These are phyloP conservation scores for Strigops habroptila DNA, from an alignment of 2,113 vertebrate genomes.

Conservation along the genomic window DNA sequence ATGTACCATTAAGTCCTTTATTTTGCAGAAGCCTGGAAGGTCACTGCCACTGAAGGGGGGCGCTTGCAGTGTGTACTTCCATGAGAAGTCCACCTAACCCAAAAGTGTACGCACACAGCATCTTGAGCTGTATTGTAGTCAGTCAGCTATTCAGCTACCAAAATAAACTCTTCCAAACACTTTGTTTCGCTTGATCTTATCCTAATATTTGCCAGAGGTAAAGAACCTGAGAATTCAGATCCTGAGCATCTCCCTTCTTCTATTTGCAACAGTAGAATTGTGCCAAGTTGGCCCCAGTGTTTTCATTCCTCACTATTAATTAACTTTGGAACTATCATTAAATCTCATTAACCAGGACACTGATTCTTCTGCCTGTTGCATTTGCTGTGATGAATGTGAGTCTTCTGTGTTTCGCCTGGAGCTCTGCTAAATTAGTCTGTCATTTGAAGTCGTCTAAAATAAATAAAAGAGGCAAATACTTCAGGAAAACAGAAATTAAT, in stretches of 20 bases:
- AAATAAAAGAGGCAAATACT: neutral
- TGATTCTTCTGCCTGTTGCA: neutral
- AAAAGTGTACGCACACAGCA: neutral
- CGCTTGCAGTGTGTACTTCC: neutral
- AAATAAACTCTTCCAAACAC: neutral
- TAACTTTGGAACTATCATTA: neutral
- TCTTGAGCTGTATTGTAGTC: neutral
- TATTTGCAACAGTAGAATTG: neutral
- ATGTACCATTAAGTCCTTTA: neutral
- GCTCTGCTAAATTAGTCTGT: neutral
- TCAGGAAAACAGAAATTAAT: neutral
- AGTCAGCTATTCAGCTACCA: neutral
- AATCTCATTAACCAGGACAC: neutral
- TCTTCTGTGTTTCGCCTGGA: neutral
- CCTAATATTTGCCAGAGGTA: neutral
- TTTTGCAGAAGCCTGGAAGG: neutral
- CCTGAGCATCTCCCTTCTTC: neutral
- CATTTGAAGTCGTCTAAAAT: neutral
- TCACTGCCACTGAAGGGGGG: neutral
- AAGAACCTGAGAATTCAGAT: neutral
- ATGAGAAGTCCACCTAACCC: fast-evolving
- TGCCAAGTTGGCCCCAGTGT: neutral
- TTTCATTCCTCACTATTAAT: neutral
- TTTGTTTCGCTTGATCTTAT: neutral
- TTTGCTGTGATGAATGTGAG: neutral